Conservation (phyloP, 1,140 invertebrate species). For the Hermetia illucens region DNA sequence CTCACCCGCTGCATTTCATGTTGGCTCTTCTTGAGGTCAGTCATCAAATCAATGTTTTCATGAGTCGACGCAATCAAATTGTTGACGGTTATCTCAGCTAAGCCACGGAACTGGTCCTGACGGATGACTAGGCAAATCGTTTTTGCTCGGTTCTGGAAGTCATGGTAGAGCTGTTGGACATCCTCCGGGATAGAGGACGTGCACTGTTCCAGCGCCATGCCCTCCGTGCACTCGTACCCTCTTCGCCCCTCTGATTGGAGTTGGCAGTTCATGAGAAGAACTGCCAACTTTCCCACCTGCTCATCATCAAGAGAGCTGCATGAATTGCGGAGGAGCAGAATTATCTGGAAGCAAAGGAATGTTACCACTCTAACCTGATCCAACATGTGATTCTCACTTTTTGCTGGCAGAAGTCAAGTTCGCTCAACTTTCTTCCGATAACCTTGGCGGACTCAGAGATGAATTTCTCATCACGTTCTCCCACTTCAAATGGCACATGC, state of each 20-base stretch:
- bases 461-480: slow-evolving; percentile 48
- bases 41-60: slow-evolving; percentile 22
- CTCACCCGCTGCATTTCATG: slow-evolving; percentile 36
- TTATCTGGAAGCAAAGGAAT: slow-evolving; percentile 31
- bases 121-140: slow-evolving; percentile 51
- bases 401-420: slow-evolving; percentile 49
- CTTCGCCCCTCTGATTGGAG: slow-evolving; percentile 44
- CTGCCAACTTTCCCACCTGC: slow-evolving; percentile 48
- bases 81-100: slow-evolving; percentile 53
- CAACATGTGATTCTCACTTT: slow-evolving; percentile 33
- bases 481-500: slow-evolving; percentile 42
- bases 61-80: slow-evolving; percentile 36
- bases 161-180: slow-evolving; percentile 56
- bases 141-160: slow-evolving; percentile 50
- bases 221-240: slow-evolving; percentile 41
- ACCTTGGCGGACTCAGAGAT: slow-evolving; percentile 43
- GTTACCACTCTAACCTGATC: too few species aligned
- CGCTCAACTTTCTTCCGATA: slow-evolving; percentile 38
- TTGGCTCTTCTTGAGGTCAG: slow-evolving; percentile 36
- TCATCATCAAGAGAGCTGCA: slow-evolving; percentile 47
- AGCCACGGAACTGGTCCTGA: slow-evolving; percentile 47
- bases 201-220: slow-evolving; percentile 47
- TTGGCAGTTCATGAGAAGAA: slow-evolving; percentile 56
- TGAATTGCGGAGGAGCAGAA: slow-evolving; percentile 40
- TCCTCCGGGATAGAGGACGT: slow-evolving; percentile 50